Evolutionary conservation across 2,888 invertebrate species (phyloP), one percentile per base, ranked within the genome.

Genomic region (Aphidius colemani): DNA sequence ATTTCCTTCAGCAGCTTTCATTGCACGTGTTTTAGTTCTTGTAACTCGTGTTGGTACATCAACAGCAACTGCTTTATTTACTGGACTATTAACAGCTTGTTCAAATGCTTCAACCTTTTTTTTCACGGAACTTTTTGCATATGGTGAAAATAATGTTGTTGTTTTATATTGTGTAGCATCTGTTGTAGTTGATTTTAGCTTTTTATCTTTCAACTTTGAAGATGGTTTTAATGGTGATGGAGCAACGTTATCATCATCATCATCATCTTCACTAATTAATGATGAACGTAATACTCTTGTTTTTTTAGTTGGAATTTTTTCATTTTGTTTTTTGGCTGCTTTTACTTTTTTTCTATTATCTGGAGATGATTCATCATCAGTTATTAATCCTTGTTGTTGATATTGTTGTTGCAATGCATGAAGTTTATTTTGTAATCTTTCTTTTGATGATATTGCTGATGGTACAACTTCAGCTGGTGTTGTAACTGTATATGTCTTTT

Each of bases 21-120:
- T 83, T 0, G 87, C 87, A 41, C 87, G 80, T 3, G 87, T 86
- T 70, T 87, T 87, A 0, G 86, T 87, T 64, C 87, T 79, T 0
- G 87, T 88, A 0, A 85, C 78, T 69, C 87, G 78, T 1, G 84
- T 79, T 2, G 75, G 75, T 8, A 66, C 64, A n/a, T 77, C 74
- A 2, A 72, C 51, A 2, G 72, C 69, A 30, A 30, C 5, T 30
- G 4, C 4, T 30, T 30, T 30, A 40, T 68, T 39, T 10, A 74
- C 74, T 0, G 81, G 80, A 70, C 75, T 78, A 66, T 84, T 83
- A 0, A 84, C 85, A 69, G 85, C 77, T 68, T 87, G 86, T 69
- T 88, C 87, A 61, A 87, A 88, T 43, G 87, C 86, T 66, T 87
- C 86, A 0, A 88, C 87, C 68, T 86, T 85, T 56, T 86, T 86